Evolutionary conservation across 2,888 invertebrate species (phyloP).

Genomic region (Mycogona germanica): DNA sequence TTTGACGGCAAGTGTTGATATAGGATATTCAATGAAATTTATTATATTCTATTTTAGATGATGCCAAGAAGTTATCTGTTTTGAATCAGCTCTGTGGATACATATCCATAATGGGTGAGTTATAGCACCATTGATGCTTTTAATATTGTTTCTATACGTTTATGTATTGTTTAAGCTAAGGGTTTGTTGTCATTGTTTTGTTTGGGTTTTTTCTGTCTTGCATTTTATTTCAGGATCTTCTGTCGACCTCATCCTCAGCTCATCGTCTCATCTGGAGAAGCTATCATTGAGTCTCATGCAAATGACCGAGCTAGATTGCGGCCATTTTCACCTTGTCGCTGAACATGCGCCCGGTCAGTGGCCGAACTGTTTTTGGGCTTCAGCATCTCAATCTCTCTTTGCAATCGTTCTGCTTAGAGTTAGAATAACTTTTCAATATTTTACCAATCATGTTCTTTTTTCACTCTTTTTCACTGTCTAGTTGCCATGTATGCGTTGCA

Average conservation of each 20-base stretch:
- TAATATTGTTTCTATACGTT: neutral
- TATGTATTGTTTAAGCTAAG: neutral
- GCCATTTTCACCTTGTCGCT: neutral
- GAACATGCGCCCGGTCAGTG: neutral
- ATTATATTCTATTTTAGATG: neutral
- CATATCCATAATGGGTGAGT: conserved; percentile 8
- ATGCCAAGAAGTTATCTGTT: neutral
- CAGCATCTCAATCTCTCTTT: neutral
- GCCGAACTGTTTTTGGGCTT: neutral
- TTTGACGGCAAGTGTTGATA: too few relatives aligned
- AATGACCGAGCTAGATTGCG: conserved; percentile 1
- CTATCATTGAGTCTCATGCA: conserved; percentile 6
- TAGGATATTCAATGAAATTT: neutral
- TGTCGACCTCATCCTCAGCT: conserved; percentile 5
- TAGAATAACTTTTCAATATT: too few relatives aligned
- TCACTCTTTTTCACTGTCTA: too few relatives aligned
- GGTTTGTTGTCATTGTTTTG: neutral
- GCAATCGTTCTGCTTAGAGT: too few relatives aligned
- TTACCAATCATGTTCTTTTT: too few relatives aligned
- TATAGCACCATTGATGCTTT: neutral
- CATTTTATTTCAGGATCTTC: neutral
- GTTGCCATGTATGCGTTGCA: too few relatives aligned
- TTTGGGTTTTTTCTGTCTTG: neutral
- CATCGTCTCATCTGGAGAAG: conserved; percentile 5
- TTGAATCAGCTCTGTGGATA: conserved; percentile 11